Base-by-base conservation (phyloP, 2,797 vertebrate genomes). In the Schizopygopsis pylzovi region DNA sequence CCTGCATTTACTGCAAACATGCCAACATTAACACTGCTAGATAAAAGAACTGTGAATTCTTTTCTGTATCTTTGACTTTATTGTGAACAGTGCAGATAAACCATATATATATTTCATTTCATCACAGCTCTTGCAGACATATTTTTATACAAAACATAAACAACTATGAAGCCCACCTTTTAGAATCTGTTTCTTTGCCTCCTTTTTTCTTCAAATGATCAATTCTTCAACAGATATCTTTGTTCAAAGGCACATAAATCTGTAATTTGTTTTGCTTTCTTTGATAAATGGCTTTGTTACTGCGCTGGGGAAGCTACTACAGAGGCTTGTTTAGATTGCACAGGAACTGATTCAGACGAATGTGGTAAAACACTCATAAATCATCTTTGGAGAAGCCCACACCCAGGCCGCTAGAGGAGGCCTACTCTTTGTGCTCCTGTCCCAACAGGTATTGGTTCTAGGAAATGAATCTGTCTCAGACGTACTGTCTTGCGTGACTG, bases 401-500 rank as follows among this genome's bases (percentile, higher is more conserved):
- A 70, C 93, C 93, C 93, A 93, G 90, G 92, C 89, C 71, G 70
- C 83, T 90, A 89, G 88, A 89, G 82, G 70, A 86, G 59, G 33
- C 39, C 72, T 63, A 54, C 47, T 54, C 75, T 87, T 78, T 88
- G 61, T 52, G 73, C 68, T 90, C 75, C 84, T 89, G 89, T 89
- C 93, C 90, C 88, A 90, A 94, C 92, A 92, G 91, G 93, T 94
- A 93, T 93, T 92, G 92, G 90, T 89, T 89, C 91, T 93, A 94
- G 93, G 93, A 95, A 95, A 95, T 95, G 63, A 95, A 93, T 93
- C 87, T 90, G 47, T 83, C 61, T 83, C 71, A 85, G 79, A 75
- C 45, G 33, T 25, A 76, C 47, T 11, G 84, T 93, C 91, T 93
- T 68, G 84, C 39, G 91, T 92, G 86, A 91, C 91, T 87, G 88